Percentiles rank a stretch among this genome's conserved stretches.
phyloP scores from a whole-genome alignment of 1,140 invertebrate species.

The Zaprionus lachaisei region DNA sequence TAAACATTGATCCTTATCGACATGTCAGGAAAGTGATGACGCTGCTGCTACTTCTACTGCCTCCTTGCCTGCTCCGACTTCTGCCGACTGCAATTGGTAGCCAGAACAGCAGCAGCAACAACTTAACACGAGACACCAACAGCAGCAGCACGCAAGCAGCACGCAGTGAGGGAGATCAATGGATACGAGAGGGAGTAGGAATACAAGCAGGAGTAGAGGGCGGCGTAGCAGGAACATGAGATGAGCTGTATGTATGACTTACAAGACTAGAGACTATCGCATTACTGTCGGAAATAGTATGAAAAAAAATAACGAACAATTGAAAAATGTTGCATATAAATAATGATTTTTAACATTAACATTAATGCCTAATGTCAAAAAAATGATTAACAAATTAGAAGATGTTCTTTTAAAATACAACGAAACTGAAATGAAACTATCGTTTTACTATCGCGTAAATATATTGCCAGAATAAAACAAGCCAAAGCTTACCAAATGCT shows the following conservation, averaged over 20 bases:
- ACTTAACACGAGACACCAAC: conserved; percentile 70
- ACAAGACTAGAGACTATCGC: neutral
- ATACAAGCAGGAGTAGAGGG: neutral
- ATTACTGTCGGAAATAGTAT: neutral
- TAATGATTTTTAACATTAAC: neutral
- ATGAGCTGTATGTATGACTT: neutral
- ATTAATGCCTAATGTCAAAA: no score
- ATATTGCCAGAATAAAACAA: neutral
- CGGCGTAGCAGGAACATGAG: neutral
- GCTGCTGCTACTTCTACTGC: conserved; percentile 27
- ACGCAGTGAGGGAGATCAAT: conserved; percentile 28
- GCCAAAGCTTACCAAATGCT: no score
- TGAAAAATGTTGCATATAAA: neutral
- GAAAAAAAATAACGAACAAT: neutral
- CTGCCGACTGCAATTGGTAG: conserved; percentile 63
- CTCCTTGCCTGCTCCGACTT: neutral
- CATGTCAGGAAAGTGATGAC: conserved; percentile 48
- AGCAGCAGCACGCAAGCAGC: conserved; percentile 38
- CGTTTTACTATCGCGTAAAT: neutral
- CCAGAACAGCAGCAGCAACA: conserved; percentile 70
- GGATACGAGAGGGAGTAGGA: neutral
- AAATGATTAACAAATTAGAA: no score
- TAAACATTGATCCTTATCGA: conserved; percentile 82
- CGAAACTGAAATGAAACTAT: neutral
- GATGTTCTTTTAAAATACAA: no score